Base-by-base conservation (phyloP, 2,888 invertebrate genomes). In the Callosobruchus maculatus region DNA sequence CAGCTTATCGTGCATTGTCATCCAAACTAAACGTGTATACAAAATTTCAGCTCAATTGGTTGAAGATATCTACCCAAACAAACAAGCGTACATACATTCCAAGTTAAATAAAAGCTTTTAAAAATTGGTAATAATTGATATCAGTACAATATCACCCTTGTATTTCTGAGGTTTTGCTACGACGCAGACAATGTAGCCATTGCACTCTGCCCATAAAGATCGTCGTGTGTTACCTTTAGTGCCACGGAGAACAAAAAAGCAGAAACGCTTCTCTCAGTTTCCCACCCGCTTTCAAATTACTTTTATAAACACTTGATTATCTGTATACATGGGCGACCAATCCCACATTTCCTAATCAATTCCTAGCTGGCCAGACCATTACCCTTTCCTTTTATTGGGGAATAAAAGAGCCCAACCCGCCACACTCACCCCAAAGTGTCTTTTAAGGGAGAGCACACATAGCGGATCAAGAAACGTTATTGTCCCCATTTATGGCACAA, bases 261-360 rank as follows among this genome's bases (percentile, higher is more conserved):
- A 1, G 13, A 49, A 49, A 49, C 49, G 49, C 49, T 49, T 3
- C 49, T 49, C 49, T 49, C 49, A 5, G 49, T 49, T 49, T 49
- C 1, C 49, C 49, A 13, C 49, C 49, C 49, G 49, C 49, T 49
- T 49, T 49, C 49, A 49, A 49, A 49, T 49, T 49, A 69, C 71
- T 76, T 76, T 76, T 74, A 76, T 76, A 73, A 76, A 76, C 74
- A 73, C 74, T 74, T 74, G 73, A 72, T 76, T 76, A 76, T 73
- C 70, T 73, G 70, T 49, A 72, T 76, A 76, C 76, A 72, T 74
- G 74, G 72, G 71, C 49, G 73, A 68, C 72, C 69, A 22, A 70
- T 73, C 71, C 68, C 72, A 75, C 67, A 26, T 22, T 30, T 20
- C 22, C 67, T 67, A 70, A 71, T 71, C 72, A 69, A 73, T 30